Conservation (phyloP, 2,797 vertebrate genomes). For the Lithobates pipiens region DNA sequence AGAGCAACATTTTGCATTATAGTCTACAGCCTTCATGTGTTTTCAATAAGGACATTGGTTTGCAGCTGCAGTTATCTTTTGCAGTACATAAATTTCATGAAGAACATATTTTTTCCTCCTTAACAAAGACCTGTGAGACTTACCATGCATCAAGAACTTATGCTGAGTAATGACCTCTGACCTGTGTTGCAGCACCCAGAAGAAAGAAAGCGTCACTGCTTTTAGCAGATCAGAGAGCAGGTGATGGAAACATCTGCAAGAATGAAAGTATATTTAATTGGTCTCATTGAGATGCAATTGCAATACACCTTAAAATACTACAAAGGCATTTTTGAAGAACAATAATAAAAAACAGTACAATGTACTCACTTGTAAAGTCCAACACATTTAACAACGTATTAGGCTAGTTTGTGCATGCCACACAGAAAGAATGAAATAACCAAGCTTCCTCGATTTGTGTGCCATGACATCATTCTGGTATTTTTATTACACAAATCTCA, state of each 20-base stretch:
- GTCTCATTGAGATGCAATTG: slow-evolving; percentile 42
- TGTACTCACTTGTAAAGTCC: slow-evolving; percentile 16
- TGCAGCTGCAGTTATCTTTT: slow-evolving; percentile 71
- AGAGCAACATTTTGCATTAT: slow-evolving; percentile 62
- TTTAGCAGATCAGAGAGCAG: slow-evolving; percentile 63
- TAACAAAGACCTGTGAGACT: slow-evolving; percentile 68
- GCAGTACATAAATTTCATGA: slow-evolving; percentile 74
- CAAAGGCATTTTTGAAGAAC: slow-evolving; percentile 28
- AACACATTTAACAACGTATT: neutral
- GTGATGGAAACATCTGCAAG: slow-evolving; percentile 70
- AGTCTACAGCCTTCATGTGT: slow-evolving; percentile 66
- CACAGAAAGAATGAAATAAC: neutral
- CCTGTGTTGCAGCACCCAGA: slow-evolving; percentile 19
- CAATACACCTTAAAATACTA: slow-evolving; percentile 47
- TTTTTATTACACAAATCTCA: slow-evolving; percentile 40
- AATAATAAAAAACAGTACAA: slow-evolving; percentile 44
- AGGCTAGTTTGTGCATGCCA: slow-evolving; percentile 23
- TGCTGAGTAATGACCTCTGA: slow-evolving; percentile 67
- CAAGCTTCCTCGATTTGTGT: neutral
- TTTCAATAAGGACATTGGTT: slow-evolving; percentile 68
- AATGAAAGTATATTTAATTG: slow-evolving; percentile 56
- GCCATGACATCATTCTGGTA: slow-evolving; percentile 47
- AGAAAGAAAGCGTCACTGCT: slow-evolving; percentile 62
- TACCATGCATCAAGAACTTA: slow-evolving; percentile 64
- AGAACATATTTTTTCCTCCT: slow-evolving; percentile 64